phyloP scores from a whole-genome alignment of 1,140 invertebrate genomes.

The Heliconius hewitsoni region DNA sequence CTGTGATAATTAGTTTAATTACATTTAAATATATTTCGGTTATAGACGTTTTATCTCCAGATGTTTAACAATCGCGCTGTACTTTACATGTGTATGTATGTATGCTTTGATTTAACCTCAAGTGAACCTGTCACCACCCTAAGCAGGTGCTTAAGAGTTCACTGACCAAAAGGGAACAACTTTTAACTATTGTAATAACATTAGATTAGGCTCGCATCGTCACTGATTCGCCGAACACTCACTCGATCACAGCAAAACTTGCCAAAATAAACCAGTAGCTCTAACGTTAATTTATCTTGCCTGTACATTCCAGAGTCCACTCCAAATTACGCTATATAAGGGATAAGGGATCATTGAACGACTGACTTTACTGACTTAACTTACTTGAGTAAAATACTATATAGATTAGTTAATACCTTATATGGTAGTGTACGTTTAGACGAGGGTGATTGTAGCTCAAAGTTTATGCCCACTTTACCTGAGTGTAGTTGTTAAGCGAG shows the following conservation, averaged over 20 bases:
- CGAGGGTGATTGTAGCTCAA: neutral
- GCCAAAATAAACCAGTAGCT: neutral
- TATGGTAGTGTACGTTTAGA: neutral
- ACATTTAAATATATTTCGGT: constrained; percentile 38
- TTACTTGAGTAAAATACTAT: constrained; percentile 3
- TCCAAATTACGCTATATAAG: neutral
- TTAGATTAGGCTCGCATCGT: neutral
- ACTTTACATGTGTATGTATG: neutral
- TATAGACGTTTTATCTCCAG: neutral
- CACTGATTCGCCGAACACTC: neutral
- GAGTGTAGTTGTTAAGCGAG: neutral
- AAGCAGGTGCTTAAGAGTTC: neutral
- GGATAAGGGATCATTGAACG: neutral
- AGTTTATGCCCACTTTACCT: neutral
- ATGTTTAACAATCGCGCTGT: constrained; percentile 2
- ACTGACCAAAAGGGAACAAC: neutral
- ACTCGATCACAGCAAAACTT: neutral
- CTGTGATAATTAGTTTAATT: constrained; percentile 78
- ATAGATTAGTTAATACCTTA: neutral
- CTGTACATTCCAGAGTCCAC: constrained; percentile 11
- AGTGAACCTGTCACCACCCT: neutral
- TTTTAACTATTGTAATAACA: neutral
- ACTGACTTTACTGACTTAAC: constrained; percentile 1
- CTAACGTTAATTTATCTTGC: neutral
- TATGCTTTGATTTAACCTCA: neutral